Percentiles rank a stretch among this genome's conserved stretches.
Evolutionary conservation across 1,140 invertebrate genomes (phyloP).

Genomic region (Hyphantria cunea): DNA sequence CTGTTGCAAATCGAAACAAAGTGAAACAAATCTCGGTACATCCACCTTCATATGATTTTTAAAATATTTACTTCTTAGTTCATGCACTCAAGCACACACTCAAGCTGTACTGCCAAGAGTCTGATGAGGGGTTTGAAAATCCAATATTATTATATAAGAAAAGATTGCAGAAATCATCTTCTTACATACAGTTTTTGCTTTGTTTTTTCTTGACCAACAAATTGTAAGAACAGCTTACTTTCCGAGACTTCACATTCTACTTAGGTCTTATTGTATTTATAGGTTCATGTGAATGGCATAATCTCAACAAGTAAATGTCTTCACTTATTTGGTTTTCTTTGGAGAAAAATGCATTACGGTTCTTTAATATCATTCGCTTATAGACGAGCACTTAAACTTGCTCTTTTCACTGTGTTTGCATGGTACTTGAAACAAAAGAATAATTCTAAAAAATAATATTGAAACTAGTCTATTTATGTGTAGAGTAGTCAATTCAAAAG

Average conservation of each 20-base stretch:
- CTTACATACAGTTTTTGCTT: slow-evolving; percentile 31
- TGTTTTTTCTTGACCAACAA: slow-evolving; percentile 27
- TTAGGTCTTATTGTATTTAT: not conserved
- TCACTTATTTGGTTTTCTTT: slow-evolving; percentile 16
- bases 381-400: slow-evolving; percentile 6
- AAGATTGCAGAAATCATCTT: slow-evolving; percentile 17
- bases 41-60: not conserved
- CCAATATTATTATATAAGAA: slow-evolving; percentile 2
- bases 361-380: not conserved
- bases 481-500: not conserved
- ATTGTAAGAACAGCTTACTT: slow-evolving; percentile 20
- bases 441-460: slow-evolving; percentile 8
- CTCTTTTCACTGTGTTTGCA: not conserved
- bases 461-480: not conserved
- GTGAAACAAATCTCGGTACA: not conserved
- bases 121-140: not conserved
- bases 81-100: not conserved
- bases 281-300: slow-evolving; percentile 19
- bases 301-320: slow-evolving; percentile 15
- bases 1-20: slow-evolving; percentile 13
- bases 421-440: not conserved
- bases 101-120: not conserved
- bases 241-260: slow-evolving; percentile 20
- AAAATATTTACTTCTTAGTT: not conserved
- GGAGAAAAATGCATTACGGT: slow-evolving; percentile 14